Evolutionary conservation across 2,797 vertebrate genomes (phyloP).

Genomic region (Sciurus carolinensis): DNA sequence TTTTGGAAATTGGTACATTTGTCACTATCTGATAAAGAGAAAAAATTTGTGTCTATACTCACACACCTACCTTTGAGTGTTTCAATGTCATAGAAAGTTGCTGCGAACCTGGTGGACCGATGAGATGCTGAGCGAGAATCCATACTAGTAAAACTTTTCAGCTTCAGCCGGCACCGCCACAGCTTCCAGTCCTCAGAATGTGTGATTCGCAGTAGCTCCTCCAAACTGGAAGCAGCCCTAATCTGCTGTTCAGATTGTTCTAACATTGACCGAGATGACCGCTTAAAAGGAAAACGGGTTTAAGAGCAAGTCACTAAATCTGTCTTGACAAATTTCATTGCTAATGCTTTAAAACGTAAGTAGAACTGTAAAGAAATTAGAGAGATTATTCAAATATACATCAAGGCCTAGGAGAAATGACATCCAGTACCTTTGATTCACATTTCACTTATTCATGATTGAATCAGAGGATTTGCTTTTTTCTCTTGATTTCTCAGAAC

Average conservation of each 20-base stretch:
- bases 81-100: conserved; percentile 95
- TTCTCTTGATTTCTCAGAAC: background rate
- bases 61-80: conserved; percentile 93
- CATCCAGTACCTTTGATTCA: conserved; percentile 8
- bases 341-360: background rate
- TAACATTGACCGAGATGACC: conserved; percentile 88
- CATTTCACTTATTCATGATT: conserved; percentile 21
- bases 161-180: conserved; percentile 95
- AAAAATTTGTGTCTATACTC: background rate
- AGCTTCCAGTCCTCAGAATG: conserved; percentile 97
- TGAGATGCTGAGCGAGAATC: conserved; percentile 93
- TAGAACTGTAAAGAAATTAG: background rate
- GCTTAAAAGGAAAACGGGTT: conserved; percentile 76
- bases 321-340: background rate
- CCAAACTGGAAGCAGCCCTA: conserved; percentile 94
- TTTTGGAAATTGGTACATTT: background rate
- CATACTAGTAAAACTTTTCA: conserved; percentile 89
- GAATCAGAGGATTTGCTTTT: conserved; percentile 16
- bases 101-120: conserved; percentile 96
- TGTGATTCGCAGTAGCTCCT: conserved; percentile 95
- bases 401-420: background rate
- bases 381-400: background rate
- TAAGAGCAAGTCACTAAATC: conserved; percentile 2
- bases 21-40: background rate
- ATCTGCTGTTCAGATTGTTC: conserved; percentile 94